Conservation (phyloP, 2,113 vertebrate species). For the Sisor rabdophorus region DNA sequence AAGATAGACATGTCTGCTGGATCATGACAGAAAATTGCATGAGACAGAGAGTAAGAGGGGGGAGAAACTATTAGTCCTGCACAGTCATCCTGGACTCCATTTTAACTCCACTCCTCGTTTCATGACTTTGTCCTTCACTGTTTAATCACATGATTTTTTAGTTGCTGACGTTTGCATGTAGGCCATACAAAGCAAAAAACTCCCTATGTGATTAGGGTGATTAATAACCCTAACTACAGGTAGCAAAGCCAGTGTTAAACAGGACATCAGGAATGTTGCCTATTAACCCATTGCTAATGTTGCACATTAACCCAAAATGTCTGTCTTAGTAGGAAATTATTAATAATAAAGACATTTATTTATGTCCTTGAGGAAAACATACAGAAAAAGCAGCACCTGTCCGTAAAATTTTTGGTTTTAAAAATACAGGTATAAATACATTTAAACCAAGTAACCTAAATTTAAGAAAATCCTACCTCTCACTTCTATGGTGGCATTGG, state of each 20-base stretch:
- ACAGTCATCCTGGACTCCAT: slow-evolving; percentile 23
- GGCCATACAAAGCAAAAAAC: neutral
- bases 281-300: neutral
- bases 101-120: neutral
- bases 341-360: neutral
- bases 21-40: neutral
- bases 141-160: slow-evolving; percentile 14
- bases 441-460: neutral
- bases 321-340: neutral
- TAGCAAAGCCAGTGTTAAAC: neutral
- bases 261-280: neutral
- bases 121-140: slow-evolving; percentile 30
- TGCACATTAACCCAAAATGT: neutral
- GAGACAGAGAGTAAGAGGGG: neutral
- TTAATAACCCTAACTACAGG: slow-evolving; percentile 9
- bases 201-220: neutral
- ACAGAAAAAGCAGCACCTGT: neutral
- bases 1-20: neutral
- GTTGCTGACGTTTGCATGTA: neutral
- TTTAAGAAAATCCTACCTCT: slow-evolving; percentile 77
- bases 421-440: neutral
- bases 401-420: neutral
- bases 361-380: neutral
- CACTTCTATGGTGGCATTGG: slow-evolving; percentile 90
- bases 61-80: neutral